phyloP scores from a whole-genome alignment of 2,113 vertebrate genomes.

The Sardina pilchardus region DNA sequence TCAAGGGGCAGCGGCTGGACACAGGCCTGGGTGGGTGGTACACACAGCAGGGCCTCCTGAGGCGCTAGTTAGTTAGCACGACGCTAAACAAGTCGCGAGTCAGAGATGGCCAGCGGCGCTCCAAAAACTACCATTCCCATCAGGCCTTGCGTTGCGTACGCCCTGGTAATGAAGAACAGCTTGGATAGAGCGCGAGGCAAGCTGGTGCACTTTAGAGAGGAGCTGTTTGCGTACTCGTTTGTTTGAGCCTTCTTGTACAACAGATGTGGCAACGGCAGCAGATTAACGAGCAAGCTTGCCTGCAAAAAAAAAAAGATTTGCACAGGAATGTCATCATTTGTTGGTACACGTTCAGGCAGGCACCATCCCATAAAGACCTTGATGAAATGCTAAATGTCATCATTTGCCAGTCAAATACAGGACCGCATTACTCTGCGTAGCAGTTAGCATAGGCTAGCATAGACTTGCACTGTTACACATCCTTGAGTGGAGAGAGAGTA shows the following conservation, averaged over 20 bases:
- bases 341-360: background rate
- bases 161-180: background rate
- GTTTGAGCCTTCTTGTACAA: background rate
- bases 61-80: conserved; percentile 1
- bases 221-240: background rate
- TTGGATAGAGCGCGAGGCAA: background rate
- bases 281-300: background rate
- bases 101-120: background rate
- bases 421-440: background rate
- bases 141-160: background rate
- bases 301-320: background rate
- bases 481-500: background rate
- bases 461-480: background rate
- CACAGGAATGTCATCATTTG: background rate
- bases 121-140: background rate
- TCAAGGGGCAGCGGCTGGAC: conserved; percentile 33
- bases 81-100: background rate
- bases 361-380: background rate
- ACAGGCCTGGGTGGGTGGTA: conserved; percentile 32
- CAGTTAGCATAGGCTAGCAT: background rate
- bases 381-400: background rate
- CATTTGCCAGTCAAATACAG: background rate
- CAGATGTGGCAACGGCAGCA: background rate
- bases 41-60: conserved; percentile 41
- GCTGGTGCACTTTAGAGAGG: background rate